phyloP scores from a whole-genome alignment of 1,140 invertebrate species.

The Sipha flava region DNA sequence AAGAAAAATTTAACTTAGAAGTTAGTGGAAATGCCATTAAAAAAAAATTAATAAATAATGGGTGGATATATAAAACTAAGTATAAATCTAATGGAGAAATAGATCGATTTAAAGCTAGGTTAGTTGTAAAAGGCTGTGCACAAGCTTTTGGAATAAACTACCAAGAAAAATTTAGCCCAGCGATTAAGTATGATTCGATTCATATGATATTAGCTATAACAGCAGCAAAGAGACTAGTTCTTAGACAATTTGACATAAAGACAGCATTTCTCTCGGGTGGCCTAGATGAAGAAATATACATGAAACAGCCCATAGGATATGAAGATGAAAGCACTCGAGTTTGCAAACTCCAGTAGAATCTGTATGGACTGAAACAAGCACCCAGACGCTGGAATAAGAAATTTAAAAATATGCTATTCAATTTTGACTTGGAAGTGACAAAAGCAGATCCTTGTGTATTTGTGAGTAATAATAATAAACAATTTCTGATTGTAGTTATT shows the following conservation, averaged over 20 bases:
- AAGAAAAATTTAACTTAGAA: constrained; percentile 43
- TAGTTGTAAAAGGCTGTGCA: constrained; percentile 45
- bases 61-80: constrained; percentile 44
- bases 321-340: constrained; percentile 35
- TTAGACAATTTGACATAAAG: constrained; percentile 42
- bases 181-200: constrained; percentile 41
- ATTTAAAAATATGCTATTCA: constrained; percentile 35
- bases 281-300: constrained; percentile 42
- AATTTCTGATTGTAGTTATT: constrained; percentile 38
- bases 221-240: constrained; percentile 39
- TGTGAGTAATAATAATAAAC: constrained; percentile 35
- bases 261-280: constrained; percentile 44
- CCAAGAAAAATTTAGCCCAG: constrained; percentile 42
- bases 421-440: constrained; percentile 39
- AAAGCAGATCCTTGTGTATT: constrained; percentile 42
- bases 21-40: constrained; percentile 40
- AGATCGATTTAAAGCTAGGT: constrained; percentile 43
- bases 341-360: constrained; percentile 42
- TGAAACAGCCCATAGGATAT: constrained; percentile 43
- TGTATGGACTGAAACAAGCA: constrained; percentile 44
- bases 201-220: constrained; percentile 42
- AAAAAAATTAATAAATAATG: constrained; percentile 39
- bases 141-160: constrained; percentile 44
- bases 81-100: constrained; percentile 38
- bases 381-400: constrained; percentile 41